These are phyloP conservation scores for Irena cyanogastra DNA, from an alignment of 2,113 vertebrate species.

Conservation along the genomic window DNA sequence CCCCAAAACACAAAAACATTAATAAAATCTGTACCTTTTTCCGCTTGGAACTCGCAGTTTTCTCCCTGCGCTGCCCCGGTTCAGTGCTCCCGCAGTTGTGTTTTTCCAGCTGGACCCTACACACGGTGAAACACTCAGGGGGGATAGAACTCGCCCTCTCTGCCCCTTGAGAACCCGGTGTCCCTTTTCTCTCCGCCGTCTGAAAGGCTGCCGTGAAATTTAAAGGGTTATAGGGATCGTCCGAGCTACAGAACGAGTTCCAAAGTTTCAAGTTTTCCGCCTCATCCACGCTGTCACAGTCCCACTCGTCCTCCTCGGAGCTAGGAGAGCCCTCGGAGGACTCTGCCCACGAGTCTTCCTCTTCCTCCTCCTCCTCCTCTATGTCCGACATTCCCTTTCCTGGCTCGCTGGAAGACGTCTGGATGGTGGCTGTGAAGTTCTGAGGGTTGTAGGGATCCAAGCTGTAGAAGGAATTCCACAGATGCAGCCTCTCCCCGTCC, in stretches of 20 bases:
- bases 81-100: conserved; percentile 61
- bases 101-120: conserved; percentile 52
- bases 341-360: conserved; percentile 19
- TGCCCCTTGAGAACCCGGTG: background rate
- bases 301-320: conserved; percentile 72
- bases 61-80: background rate
- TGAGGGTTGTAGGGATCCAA: conserved; percentile 86
- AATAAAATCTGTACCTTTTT: conserved; percentile 70
- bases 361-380: conserved; percentile 4
- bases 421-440: conserved; percentile 84
- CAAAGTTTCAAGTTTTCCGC: conserved; percentile 79
- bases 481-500: conserved; percentile 68
- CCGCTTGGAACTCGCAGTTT: background rate
- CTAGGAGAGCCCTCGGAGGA: conserved; percentile 29
- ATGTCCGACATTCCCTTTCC: background rate
- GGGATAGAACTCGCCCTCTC: background rate
- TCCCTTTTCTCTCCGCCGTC: conserved; percentile 60
- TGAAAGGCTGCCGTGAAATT: conserved; percentile 86
- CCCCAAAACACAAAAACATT: background rate
- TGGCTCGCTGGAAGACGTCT: conserved; percentile 33
- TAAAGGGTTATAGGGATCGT: conserved; percentile 88
- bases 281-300: conserved; percentile 77
- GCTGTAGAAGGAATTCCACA: conserved; percentile 82
- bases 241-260: conserved; percentile 81
- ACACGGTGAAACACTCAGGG: background rate